These are phyloP conservation scores for Anthoscopus minutus DNA, from an alignment of 2,113 vertebrate genomes.

Conservation along the genomic window DNA sequence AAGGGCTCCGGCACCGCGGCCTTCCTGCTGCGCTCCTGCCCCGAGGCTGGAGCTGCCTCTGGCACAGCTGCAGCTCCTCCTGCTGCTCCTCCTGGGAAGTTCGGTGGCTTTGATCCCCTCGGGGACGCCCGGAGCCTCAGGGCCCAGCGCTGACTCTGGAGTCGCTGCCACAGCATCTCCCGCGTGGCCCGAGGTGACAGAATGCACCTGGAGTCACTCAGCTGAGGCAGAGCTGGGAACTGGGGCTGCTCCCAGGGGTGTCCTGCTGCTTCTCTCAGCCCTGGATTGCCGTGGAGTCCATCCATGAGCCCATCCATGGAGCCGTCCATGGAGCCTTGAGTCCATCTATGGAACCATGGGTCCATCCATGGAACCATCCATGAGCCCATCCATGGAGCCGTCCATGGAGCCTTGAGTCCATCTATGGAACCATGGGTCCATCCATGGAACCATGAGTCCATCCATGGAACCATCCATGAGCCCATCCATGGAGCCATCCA, in stretches of 20 bases:
- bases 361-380: too few relatives aligned
- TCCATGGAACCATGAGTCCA: too few relatives aligned
- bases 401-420: too few relatives aligned
- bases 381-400: too few relatives aligned
- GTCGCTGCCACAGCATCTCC: background rate
- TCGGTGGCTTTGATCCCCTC: accelerated
- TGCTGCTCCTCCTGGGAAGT: accelerated
- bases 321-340: too few relatives aligned
- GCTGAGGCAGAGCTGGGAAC: accelerated
- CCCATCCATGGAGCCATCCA: too few relatives aligned
- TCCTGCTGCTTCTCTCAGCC: accelerated
- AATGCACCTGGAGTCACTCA: accelerated
- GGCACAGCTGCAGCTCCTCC: background rate
- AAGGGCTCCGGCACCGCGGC: accelerated
- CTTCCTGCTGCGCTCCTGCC: background rate
- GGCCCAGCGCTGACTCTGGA: background rate
- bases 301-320: too few relatives aligned
- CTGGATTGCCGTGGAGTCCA: accelerated
- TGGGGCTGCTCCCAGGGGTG: background rate
- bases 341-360: too few relatives aligned
- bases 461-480: too few relatives aligned
- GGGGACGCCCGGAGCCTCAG: background rate
- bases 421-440: too few relatives aligned
- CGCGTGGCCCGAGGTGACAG: accelerated
- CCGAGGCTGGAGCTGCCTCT: background rate